Percentiles rank a stretch among this genome's conserved stretches.
These are phyloP conservation scores for Hesperophylax magnus DNA, from an alignment of 1,140 invertebrate genomes.

Conservation along the genomic window DNA sequence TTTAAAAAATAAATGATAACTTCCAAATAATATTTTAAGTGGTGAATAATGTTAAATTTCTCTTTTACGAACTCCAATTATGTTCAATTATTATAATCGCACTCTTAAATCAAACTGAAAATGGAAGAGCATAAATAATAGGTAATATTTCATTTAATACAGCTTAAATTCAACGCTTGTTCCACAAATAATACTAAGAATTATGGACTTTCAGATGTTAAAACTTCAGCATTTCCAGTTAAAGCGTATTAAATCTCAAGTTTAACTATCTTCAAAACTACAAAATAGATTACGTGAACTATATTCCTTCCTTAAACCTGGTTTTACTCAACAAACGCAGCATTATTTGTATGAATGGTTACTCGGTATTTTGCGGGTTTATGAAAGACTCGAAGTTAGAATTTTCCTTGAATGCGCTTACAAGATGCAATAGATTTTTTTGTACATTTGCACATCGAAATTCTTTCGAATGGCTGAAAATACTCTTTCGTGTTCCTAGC, in stretches of 20 bases:
- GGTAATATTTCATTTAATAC: too few relatives aligned
- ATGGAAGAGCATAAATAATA: too few relatives aligned
- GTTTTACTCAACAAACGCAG: conserved; percentile 21
- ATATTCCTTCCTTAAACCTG: conserved; percentile 8
- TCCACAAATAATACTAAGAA: not conserved
- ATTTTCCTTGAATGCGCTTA: conserved; percentile 26
- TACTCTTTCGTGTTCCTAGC: not conserved
- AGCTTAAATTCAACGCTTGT: not conserved
- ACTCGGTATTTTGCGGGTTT: conserved; percentile 17
- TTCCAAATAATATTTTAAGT: too few relatives aligned
- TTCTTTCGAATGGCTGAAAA: not conserved
- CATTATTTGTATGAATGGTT: conserved; percentile 4
- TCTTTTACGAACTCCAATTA: too few relatives aligned
- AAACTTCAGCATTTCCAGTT: not conserved
- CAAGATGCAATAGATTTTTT: conserved; percentile 35
- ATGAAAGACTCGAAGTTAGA: not conserved
- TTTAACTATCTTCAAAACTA: conserved; percentile 30
- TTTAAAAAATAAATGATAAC: too few relatives aligned
- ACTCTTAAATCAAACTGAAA: too few relatives aligned
- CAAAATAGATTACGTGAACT: conserved; percentile 31
- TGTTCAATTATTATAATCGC: too few relatives aligned
- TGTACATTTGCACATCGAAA: not conserved
- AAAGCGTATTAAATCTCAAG: conserved; percentile 34
- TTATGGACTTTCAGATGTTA: not conserved
- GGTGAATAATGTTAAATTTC: too few relatives aligned